Base-by-base conservation (phyloP, 2,113 vertebrate genomes). In the Turdus rufiventris region DNA sequence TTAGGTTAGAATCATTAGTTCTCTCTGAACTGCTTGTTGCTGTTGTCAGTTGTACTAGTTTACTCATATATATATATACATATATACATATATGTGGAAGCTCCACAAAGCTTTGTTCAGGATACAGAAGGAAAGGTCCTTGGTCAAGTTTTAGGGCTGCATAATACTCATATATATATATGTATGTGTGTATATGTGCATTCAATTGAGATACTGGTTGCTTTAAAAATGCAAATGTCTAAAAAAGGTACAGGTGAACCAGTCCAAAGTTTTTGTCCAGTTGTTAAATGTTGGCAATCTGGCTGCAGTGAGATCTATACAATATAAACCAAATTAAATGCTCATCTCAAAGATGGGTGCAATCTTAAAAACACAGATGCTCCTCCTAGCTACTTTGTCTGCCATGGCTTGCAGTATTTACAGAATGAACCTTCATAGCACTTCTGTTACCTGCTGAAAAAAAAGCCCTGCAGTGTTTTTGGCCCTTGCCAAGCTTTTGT, bases 1-100 rank as follows among this genome's bases (percentile, higher is more conserved):
- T 71, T 91, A 66, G 53, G 18, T 67, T 63, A 56, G 48, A 92
- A 74, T 68, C 2, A 1, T 56, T 71, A 42, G 33, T 74, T 85
- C 31, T 81, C n/a, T 50, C 62, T 94, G 67, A 91, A 76, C 65
- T 60, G 58, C 18, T 83, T 54, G 29, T 85, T 62, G 17, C n/a
- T 50, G 25, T 50, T 77, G 28, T 66, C 43, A 61, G 26, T 47
- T 70, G 28, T 57, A 56, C 38, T 48, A 33, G 11, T 88, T 83
- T 89, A 77, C 29, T 54, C 18, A 3, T 24, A 26, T 21, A 48
- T 34, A 11, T 36, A 36, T 48, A 26, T 24, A 16, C 31, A 11
- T 36, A 36, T 48, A 26, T 24, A 16, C 31, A 12, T 36, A 25
- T 57, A 5, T 19, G 28, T 50, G 77, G 23, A 63, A 58, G 28